phyloP scores from a whole-genome alignment of 2,113 vertebrate genomes.

The Ctenomys sociabilis region DNA sequence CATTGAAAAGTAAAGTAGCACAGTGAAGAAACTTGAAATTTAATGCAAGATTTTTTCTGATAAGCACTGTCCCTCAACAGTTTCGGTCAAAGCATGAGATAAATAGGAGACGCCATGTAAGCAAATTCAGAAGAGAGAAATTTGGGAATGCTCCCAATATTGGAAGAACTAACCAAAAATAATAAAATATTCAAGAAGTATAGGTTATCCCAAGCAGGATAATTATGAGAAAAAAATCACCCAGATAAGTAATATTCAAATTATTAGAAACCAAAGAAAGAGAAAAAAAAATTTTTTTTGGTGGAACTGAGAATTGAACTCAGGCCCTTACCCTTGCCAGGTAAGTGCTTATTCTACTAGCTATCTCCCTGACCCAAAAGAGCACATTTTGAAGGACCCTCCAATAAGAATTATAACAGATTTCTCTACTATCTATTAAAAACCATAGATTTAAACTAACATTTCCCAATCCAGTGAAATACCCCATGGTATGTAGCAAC shows the following conservation, averaged over 20 bases:
- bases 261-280: neutral
- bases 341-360: too few relatives aligned
- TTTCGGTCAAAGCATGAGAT: neutral
- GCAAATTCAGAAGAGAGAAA: neutral
- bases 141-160: neutral
- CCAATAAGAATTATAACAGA: neutral
- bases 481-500: neutral
- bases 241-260: neutral
- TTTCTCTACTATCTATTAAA: neutral
- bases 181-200: neutral
- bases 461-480: neutral
- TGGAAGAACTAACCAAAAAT: neutral
- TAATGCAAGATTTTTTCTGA: neutral
- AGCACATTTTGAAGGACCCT: neutral
- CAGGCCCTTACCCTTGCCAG: too few relatives aligned
- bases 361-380: too few relatives aligned
- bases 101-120: neutral
- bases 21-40: neutral
- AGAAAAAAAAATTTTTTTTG: too few relatives aligned
- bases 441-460: neutral
- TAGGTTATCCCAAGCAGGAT: neutral
- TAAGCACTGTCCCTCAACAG: too few relatives aligned
- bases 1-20: neutral
- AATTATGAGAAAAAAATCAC: neutral
- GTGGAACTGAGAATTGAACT: too few relatives aligned